Base-by-base conservation (phyloP, 2,888 invertebrate genomes). In the Lycaena phlaeas region DNA sequence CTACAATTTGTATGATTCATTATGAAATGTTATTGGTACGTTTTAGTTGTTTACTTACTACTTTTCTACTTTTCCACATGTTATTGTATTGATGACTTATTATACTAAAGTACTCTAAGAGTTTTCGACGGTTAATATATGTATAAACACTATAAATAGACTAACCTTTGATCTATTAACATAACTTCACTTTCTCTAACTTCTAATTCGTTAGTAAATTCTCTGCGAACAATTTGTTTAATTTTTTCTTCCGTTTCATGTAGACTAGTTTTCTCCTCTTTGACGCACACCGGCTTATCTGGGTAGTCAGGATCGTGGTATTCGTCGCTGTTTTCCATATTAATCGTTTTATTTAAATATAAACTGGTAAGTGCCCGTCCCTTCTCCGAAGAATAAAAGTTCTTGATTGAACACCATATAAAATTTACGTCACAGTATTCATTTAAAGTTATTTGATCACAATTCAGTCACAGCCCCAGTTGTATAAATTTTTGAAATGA, bases 151-250 rank as follows among this genome's bases (percentile, higher is more conserved):
- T 3, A 12, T 22, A 27, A 12, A 28, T 42, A 42, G 30, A 79
- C 85, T 53, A 89, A 85, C 68, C 89, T 86, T 45, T 88, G 86
- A 59, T 93, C 90, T 43, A 93, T 89, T 38, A 89, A 74, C 45
- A 88, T 81, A 9, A 94, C 77, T 75, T 94, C 93, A 41, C 88
- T 86, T 61, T 92, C 90, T 57, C 92, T 89, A 1, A 76, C 61
- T 36, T 85, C 77, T 7, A 94, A 76, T 65, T 95, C 94, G 36
- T 85, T 86, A 30, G 87, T 79, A 73, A 95, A 94, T 69, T 94
- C 92, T 43, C 85, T 85, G 50, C 87, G 86, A 18, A 95, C 86
- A 38, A 94, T 90, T 15, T 81, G 72, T 49, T 85, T 79, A 44
- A 90, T 86, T 65, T 82, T 87, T 14, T 70, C 64, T 52, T 78